Percentiles rank a stretch among this genome's conserved stretches.
Conservation (phyloP, 2,888 invertebrate species). For the Shargacucullia verbasci region DNA sequence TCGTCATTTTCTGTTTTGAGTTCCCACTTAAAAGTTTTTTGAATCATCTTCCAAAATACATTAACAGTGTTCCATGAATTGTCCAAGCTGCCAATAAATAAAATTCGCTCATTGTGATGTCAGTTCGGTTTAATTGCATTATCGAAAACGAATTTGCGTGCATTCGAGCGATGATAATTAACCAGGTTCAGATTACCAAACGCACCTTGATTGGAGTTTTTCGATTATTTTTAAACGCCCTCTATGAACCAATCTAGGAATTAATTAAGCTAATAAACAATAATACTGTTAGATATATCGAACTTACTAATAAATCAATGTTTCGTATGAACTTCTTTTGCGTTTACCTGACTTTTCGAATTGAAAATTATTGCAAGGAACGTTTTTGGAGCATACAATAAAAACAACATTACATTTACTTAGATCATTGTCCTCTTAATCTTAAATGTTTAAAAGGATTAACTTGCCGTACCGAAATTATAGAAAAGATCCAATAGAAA, state of each 20-base stretch:
- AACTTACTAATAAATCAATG: slow-evolving; percentile 26
- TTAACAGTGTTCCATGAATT: not conserved
- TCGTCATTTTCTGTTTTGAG: no score
- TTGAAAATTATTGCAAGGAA: no score
- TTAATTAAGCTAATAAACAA: slow-evolving; percentile 27
- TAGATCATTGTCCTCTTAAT: no score
- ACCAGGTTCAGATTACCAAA: slow-evolving; percentile 37
- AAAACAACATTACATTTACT: no score
- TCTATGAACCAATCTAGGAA: slow-evolving; percentile 42
- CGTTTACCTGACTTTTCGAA: slow-evolving; percentile 6
- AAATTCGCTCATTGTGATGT: slow-evolving; percentile 43
- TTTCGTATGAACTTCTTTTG: slow-evolving; percentile 3
- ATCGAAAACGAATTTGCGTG: slow-evolving; percentile 56
- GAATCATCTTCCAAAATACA: not conserved
- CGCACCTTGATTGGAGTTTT: slow-evolving; percentile 30
- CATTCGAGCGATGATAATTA: slow-evolving; percentile 53
- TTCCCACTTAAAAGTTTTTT: no score
- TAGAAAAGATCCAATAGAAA: no score
- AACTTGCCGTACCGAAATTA: no score
- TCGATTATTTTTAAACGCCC: slow-evolving; percentile 29
- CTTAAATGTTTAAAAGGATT: no score
- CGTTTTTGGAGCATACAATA: no score
- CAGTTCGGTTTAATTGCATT: slow-evolving; percentile 55
- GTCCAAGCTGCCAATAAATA: slow-evolving; percentile 25
- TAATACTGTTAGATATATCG: slow-evolving; percentile 10